These are phyloP conservation scores for Ceyx margarethae DNA, from an alignment of 2,113 vertebrate genomes.

Conservation along the genomic window DNA sequence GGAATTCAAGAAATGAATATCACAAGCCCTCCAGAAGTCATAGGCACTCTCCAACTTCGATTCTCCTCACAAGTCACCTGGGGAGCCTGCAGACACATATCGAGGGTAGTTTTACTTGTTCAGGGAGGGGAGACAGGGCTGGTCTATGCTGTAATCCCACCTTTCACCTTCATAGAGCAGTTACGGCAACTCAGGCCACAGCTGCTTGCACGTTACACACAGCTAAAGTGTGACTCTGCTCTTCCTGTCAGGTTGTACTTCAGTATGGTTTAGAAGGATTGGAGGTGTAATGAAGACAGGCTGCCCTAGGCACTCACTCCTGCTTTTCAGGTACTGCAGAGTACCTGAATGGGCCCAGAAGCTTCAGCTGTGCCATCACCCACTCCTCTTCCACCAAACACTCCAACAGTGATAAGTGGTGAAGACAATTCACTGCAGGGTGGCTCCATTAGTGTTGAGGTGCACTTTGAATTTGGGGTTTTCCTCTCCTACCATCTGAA, in stretches of 20 bases:
- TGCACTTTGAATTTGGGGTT: neutral
- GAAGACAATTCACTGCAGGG: neutral
- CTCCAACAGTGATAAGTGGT: fast-evolving
- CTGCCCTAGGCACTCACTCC: neutral
- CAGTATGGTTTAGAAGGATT: neutral
- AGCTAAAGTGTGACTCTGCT: neutral
- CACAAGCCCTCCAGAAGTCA: neutral
- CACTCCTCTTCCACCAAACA: neutral
- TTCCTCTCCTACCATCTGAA: neutral
- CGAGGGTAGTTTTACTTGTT: neutral
- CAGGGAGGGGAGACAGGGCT: neutral
- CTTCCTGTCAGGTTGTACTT: neutral
- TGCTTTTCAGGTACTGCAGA: neutral
- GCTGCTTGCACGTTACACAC: neutral
- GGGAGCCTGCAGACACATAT: neutral
- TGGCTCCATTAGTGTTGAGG: neutral
- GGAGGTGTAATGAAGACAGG: neutral
- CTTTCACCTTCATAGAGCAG: neutral
- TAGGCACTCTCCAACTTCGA: fast-evolving
- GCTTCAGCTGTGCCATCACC: neutral
- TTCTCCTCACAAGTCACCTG: fast-evolving
- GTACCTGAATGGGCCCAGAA: fast-evolving
- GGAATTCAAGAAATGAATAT: neutral
- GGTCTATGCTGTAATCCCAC: neutral
- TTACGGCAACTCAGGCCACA: neutral